Base-by-base conservation (phyloP, 2,888 invertebrate genomes). In the Anoplius nigerrimus region DNA sequence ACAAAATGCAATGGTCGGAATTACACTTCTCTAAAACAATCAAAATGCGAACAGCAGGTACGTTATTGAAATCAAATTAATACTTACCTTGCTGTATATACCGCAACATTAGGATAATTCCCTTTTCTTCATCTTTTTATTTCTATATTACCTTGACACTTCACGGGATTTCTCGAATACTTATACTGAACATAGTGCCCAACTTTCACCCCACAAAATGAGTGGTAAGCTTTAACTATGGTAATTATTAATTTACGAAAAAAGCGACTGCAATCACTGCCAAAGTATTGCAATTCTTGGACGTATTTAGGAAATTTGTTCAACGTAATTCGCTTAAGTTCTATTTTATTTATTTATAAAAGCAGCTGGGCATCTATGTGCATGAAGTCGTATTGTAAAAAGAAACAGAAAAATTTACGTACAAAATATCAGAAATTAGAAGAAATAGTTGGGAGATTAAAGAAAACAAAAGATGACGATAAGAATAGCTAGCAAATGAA, bases 41-140 rank as follows among this genome's bases (percentile, higher is more conserved):
- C 73, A 43, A 73, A 60, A 62, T 59, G 74, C 63, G 72, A 81
- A 22, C 82, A 71, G 45, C 80, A 83, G 69, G 85, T 83, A 69
- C 11, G 34, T 34, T 34, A 3, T 1, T 34, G 24, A 34, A 34
- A 6, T 24, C 3, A 6, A 24, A 24, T 24, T 24, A 4, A 6
- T 24, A 24, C 6, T 24, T 24, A 24, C 2, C 6, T 24, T 6
- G 6, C 24, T 4, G 2, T 24, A 6, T 24, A 6, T 6, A 24
- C 24, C 24, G 6, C 24, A 24, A 72, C 52, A 57, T 4, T 57
- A 46, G 18, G 43, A 42, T 52, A 43, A 53, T 61, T 20, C 11
- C 11, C 11, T 13, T 34, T 11, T 6, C 2, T 34, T 34, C 11
- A 34, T 11, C 4, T 34, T 34, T 34, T 34, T 13, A 34, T 34